phyloP scores from a whole-genome alignment of 2,888 invertebrate species.

The Calliphora vomitoria region DNA sequence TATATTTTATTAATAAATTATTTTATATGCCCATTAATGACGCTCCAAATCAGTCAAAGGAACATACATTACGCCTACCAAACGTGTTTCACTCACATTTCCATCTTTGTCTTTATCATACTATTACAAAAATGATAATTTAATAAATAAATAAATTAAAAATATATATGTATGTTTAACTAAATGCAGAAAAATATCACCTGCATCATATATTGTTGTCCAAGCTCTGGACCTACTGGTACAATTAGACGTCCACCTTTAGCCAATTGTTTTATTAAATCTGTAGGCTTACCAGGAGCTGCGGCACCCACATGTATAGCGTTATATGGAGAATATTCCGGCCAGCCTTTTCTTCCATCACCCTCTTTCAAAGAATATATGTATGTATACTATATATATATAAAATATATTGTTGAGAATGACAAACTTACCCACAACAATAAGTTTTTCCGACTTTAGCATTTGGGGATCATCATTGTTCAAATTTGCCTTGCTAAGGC shows the following conservation, averaged over 20 bases:
- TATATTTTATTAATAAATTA: not conserved
- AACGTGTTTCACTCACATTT: conserved; percentile 88
- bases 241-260: conserved; percentile 94
- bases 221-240: conserved; percentile 94
- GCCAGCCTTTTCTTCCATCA: conserved; percentile 93
- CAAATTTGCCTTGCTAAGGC: conserved; percentile 92
- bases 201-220: conserved; percentile 93
- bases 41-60: conserved; percentile 93
- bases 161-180: not conserved
- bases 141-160: not conserved
- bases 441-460: conserved; percentile 88
- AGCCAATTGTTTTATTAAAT: conserved; percentile 86
- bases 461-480: conserved; percentile 89
- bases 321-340: conserved; percentile 92
- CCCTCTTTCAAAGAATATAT: conserved; percentile 91
- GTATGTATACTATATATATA: not conserved
- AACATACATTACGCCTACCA: conserved; percentile 98
- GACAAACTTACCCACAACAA: conserved; percentile 88
- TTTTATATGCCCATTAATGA: conserved; percentile 77
- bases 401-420: too few relatives aligned
- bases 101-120: conserved; percentile 96
- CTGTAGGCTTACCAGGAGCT: conserved; percentile 90
- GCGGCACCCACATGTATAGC: conserved; percentile 98
- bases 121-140: conserved; percentile 83
- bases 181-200: conserved; percentile 79